These are phyloP conservation scores for Cricetomys ansorgei DNA, from an alignment of 2,113 vertebrate genomes.

Conservation along the genomic window DNA sequence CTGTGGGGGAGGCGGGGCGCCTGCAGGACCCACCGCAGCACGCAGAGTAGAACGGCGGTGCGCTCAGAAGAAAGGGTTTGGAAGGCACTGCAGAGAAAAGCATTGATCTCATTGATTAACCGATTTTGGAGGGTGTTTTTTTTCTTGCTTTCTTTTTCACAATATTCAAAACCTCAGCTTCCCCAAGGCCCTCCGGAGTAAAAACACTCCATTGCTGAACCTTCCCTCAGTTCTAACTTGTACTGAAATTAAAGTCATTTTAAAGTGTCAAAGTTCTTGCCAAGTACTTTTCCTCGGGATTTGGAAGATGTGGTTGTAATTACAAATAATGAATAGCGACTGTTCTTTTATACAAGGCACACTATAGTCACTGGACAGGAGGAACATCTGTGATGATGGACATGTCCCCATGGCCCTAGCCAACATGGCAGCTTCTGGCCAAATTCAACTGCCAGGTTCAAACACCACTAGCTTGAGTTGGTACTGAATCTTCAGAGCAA, in stretches of 20 bases:
- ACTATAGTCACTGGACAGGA: background rate
- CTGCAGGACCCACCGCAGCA: slow-evolving; percentile 95
- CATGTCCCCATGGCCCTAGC: rapidly evolving
- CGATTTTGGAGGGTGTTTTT: no score
- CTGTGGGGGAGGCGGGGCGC: slow-evolving; percentile 89
- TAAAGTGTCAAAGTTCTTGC: slow-evolving; percentile 60
- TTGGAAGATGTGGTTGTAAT: slow-evolving; percentile 49
- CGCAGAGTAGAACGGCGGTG: slow-evolving; percentile 88
- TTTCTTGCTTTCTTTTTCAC: slow-evolving; percentile 78
- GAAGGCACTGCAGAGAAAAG: slow-evolving; percentile 90
- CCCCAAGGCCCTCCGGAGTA: slow-evolving; percentile 66
- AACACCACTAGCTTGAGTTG: background rate
- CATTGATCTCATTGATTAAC: slow-evolving; percentile 83
- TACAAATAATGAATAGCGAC: slow-evolving; percentile 22
- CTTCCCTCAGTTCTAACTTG: background rate
- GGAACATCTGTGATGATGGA: background rate
- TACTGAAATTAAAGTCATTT: slow-evolving; percentile 72
- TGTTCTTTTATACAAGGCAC: slow-evolving; percentile 28
- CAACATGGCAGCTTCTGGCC: background rate
- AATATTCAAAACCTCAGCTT: slow-evolving; percentile 73
- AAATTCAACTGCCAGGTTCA: background rate
- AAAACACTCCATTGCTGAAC: slow-evolving; percentile 47
- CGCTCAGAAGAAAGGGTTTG: slow-evolving; percentile 91
- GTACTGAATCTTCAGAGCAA: background rate
- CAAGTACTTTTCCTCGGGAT: slow-evolving; percentile 69